phyloP scores from a whole-genome alignment of 2,888 invertebrate genomes.

The Odontocerum albicorne region DNA sequence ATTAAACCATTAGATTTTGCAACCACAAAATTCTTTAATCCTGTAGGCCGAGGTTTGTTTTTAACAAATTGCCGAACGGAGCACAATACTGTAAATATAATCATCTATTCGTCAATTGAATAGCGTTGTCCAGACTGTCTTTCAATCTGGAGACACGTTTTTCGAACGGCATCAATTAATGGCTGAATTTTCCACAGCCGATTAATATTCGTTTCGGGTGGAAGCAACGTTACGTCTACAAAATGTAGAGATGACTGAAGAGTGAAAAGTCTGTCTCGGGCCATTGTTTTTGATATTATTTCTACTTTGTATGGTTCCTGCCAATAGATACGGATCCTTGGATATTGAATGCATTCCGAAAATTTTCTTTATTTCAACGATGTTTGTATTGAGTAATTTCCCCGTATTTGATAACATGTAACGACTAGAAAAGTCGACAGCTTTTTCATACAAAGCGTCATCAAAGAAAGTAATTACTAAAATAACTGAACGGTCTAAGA shows the following conservation, averaged over 20 bases:
- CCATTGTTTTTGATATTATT: neutral
- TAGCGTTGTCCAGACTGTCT: neutral
- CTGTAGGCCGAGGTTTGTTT: slow-evolving; percentile 5
- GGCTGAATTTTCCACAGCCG: slow-evolving; percentile 1
- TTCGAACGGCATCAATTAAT: neutral
- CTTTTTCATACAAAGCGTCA: too few relatives aligned
- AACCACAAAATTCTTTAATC: neutral
- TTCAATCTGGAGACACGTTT: neutral
- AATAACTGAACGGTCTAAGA: too few relatives aligned
- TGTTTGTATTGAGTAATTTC: too few relatives aligned
- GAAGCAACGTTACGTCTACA: neutral
- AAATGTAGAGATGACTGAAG: neutral
- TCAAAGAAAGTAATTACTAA: too few relatives aligned
- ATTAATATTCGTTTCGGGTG: neutral
- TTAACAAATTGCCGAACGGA: slow-evolving; percentile 4
- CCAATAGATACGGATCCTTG: slow-evolving; percentile 1
- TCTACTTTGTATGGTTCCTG: too few relatives aligned
- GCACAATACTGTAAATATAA: slow-evolving; percentile 7
- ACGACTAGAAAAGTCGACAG: too few relatives aligned
- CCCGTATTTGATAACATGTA: too few relatives aligned
- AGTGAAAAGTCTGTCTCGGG: neutral
- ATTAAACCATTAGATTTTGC: neutral
- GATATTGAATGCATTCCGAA: slow-evolving; percentile 1
- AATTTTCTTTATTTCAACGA: neutral
- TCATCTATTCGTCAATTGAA: slow-evolving; percentile 8